Percentiles rank a stretch among this genome's conserved stretches.
Conservation (phyloP, 2,888 invertebrate genomes). For the Drosophila sordidula region DNA sequence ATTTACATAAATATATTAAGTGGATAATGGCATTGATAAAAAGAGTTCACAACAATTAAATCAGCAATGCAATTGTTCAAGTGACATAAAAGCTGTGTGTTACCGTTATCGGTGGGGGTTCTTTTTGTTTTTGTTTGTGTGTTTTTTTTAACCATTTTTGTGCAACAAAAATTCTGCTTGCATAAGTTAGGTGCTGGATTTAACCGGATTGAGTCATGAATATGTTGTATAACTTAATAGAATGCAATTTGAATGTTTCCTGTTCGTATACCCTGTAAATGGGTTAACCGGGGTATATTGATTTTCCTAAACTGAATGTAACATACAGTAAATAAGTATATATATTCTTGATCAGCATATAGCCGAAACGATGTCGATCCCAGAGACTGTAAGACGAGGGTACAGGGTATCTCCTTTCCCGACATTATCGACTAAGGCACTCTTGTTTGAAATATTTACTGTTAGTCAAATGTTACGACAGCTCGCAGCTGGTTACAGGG, state of each 20-base stretch:
- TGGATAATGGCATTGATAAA: constrained; percentile 52
- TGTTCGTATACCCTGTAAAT: neutral
- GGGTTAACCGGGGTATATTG: neutral
- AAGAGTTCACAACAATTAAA: constrained; percentile 57
- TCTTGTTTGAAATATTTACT: no score
- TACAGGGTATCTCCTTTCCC: no score
- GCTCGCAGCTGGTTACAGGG: neutral
- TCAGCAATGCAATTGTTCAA: constrained; percentile 46
- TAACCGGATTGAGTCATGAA: constrained; percentile 14
- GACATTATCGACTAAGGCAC: no score
- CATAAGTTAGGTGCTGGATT: constrained; percentile 5
- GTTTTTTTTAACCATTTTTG: neutral
- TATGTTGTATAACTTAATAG: neutral
- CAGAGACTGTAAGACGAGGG: no score
- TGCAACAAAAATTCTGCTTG: neutral
- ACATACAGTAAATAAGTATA: no score
- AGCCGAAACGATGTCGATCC: no score
- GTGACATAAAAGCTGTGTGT: constrained; percentile 31
- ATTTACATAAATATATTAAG: constrained; percentile 62
- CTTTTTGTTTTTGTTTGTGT: neutral
- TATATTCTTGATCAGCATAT: no score
- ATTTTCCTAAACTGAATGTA: neutral
- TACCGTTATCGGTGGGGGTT: neutral
- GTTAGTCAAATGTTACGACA: no score
- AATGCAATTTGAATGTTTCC: neutral